Evolutionary conservation across 2,113 vertebrate genomes (phyloP), one percentile per base, ranked within the genome.

Genomic region (Cyanistes caeruleus): DNA sequence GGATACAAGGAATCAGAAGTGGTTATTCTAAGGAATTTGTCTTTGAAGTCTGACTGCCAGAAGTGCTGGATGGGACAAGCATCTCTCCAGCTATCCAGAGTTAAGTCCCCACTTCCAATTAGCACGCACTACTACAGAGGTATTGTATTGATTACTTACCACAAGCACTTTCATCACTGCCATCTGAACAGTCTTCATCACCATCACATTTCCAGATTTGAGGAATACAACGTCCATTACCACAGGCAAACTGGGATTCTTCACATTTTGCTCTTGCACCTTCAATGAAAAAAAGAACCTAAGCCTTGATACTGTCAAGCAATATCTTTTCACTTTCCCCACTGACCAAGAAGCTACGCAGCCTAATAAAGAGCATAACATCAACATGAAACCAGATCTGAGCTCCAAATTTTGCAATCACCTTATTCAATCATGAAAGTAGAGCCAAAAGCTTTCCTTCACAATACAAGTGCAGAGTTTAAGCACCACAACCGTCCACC

Each of bases 191-290:
- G 95, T 99, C 99, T 95, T 99, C 98, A 25, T 99, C 99, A 15
- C 99, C 99, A 31, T 99, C 99, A 68, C 99, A 99, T 80, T 98
- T 98, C 99, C 99, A 99, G 21, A 99, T 79, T 5, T 98, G 98
- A 4, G 99, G 99, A 97, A 99, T 99, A 90, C 99, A 99, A 90
- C 99, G 99, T 18, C 99, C 99, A 44, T 99, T 99, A 6, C 98
- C 98, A 96, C 99, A 99, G 63, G 98, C 99, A 86, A 99, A 99
- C 37, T 99, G 99, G 41, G 98, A 99, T 53, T 97, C 91, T 33
- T 99, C 99, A 98, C 99, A 99, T 94, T 98, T 98, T 35, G 97
- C 93, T 97, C 96, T 98, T 0, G 98, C 98, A 64, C 98, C 99
- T 99, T 97, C 74, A 95, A 94, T 3, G 12, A 86, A 73, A 83